A percentile compares a stretch with the other conserved stretches of the same genome.
Evolutionary conservation across 2,797 vertebrate genomes (phyloP).

Genomic region (Xerus rutilus): DNA sequence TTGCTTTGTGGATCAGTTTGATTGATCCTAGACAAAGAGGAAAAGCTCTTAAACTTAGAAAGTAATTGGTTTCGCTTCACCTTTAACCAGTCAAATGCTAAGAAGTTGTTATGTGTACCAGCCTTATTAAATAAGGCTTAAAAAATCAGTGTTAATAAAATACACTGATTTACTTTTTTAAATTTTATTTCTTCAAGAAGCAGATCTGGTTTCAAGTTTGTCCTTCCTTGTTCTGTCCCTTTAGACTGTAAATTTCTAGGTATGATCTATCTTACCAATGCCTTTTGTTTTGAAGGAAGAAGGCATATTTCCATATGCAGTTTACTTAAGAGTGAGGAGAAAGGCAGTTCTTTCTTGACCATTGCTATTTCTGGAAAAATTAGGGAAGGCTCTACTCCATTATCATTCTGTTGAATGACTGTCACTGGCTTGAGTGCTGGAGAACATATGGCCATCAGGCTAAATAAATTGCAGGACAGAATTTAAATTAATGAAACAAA

Average conservation of each 20-base stretch:
- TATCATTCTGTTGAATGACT: background rate
- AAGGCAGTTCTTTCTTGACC: background rate
- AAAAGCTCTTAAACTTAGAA: slow-evolving; percentile 57
- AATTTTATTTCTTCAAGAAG: slow-evolving; percentile 60
- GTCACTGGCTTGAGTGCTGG: background rate
- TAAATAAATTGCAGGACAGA: slow-evolving; percentile 52
- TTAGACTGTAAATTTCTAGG: background rate
- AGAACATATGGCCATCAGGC: slow-evolving; percentile 8
- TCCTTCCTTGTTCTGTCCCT: background rate
- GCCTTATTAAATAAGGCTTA: slow-evolving; percentile 57
- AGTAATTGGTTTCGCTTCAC: slow-evolving; percentile 64
- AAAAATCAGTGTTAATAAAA: slow-evolving; percentile 54
- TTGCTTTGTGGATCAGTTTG: background rate
- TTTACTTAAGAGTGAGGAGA: background rate
- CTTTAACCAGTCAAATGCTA: slow-evolving; percentile 61
- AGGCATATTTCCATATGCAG: background rate
- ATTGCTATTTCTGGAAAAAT: slow-evolving; percentile 19
- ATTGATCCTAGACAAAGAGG: background rate
- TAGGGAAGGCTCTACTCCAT: background rate
- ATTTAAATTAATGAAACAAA: slow-evolving; percentile 63
- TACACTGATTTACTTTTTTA: slow-evolving; percentile 10
- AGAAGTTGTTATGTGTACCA: slow-evolving; percentile 23
- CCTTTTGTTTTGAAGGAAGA: slow-evolving; percentile 20
- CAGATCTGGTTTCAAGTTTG: slow-evolving; percentile 24
- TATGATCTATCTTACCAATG: background rate